Percentiles rank a stretch among this genome's conserved stretches.
Conservation (phyloP, 2,113 vertebrate genomes). For the Pteruthius melanotis region DNA sequence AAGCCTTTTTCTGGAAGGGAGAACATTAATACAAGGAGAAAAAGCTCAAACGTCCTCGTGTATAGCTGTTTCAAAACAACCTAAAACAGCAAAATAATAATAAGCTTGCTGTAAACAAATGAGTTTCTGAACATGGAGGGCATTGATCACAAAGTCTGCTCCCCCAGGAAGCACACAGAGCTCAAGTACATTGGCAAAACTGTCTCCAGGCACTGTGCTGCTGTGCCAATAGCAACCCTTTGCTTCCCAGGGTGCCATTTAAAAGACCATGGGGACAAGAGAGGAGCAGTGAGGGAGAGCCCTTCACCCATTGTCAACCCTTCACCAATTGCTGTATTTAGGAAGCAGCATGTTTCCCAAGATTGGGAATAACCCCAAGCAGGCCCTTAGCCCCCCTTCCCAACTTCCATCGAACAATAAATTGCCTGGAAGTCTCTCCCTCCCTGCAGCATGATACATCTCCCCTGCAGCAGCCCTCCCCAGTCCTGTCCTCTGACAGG, state of each 20-base stretch:
- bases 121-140: neutral
- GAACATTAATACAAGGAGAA: neutral
- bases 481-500: neutral
- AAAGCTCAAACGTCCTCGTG: rapidly evolving
- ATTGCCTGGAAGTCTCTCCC: neutral
- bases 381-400: neutral
- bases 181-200: neutral
- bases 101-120: neutral
- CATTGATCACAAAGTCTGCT: neutral
- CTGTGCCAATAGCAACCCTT: neutral
- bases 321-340: neutral
- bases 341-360: neutral
- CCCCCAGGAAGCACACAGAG: neutral
- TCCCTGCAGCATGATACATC: rapidly evolving
- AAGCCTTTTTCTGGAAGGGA: neutral
- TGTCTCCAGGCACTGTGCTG: neutral
- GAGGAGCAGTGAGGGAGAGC: neutral
- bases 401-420: neutral
- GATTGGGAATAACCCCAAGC: neutral
- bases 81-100: neutral
- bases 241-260: neutral
- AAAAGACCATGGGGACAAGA: neutral
- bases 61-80: neutral
- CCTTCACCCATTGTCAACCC: neutral
- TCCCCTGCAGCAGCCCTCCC: neutral